A percentile compares a stretch with the other conserved stretches of the same genome.
phyloP scores from a whole-genome alignment of 2,888 invertebrate species.

The Stenurella melanura region DNA sequence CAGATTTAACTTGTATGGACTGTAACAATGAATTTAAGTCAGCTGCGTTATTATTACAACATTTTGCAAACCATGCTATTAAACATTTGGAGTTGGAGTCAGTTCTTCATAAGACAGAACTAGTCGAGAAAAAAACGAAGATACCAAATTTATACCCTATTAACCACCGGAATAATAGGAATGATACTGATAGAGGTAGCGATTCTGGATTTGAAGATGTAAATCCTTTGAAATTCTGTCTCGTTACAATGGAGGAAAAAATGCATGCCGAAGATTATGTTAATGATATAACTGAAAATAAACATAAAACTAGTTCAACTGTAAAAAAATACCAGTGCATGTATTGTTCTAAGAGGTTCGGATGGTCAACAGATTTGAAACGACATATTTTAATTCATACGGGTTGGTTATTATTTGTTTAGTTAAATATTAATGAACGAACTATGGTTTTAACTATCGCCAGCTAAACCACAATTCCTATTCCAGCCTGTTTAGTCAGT shows the following conservation, averaged over 20 bases:
- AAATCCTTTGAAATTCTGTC: slow-evolving; percentile 66
- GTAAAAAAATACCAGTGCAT: slow-evolving; percentile 67
- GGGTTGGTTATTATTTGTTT: slow-evolving; percentile 47
- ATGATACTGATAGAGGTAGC: slow-evolving; percentile 50
- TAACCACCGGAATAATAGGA: slow-evolving; percentile 43
- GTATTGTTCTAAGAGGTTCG: slow-evolving; percentile 70
- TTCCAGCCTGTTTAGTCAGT: no score
- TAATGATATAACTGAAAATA: background rate
- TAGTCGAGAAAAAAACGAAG: slow-evolving; percentile 40
- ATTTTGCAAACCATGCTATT: slow-evolving; percentile 69
- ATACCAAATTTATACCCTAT: slow-evolving; percentile 64
- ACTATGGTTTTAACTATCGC: no score
- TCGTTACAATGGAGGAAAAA: slow-evolving; percentile 64
- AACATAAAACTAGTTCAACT: slow-evolving; percentile 28
- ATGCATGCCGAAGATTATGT: background rate
- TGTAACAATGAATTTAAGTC: slow-evolving; percentile 65
- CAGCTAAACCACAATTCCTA: no score
- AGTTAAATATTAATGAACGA: background rate
- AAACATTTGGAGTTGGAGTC: slow-evolving; percentile 17
- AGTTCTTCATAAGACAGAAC: slow-evolving; percentile 14
- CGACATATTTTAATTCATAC: slow-evolving; percentile 72
- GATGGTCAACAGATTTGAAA: slow-evolving; percentile 73
- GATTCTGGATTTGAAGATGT: slow-evolving; percentile 58
- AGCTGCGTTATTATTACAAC: slow-evolving; percentile 68
- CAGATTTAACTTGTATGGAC: slow-evolving; percentile 65